phyloP scores from a whole-genome alignment of 2,113 vertebrate species.

The Epinephelus lanceolatus region DNA sequence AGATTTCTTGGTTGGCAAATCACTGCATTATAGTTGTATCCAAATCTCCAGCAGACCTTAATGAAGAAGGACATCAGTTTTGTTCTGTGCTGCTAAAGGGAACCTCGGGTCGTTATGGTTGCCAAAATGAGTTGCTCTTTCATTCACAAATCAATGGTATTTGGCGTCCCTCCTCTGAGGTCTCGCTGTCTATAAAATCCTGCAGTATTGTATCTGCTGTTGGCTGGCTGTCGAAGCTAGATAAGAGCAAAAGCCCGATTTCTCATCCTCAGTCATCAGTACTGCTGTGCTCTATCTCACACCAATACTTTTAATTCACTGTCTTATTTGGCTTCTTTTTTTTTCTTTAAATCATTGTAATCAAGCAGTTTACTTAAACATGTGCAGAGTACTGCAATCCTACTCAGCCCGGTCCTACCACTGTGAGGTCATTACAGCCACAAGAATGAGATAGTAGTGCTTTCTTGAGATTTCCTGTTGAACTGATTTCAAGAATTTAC shows the following conservation, averaged over 20 bases:
- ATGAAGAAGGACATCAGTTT: conserved; percentile 42
- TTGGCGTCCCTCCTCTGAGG: conserved; percentile 32
- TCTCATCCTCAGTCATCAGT: conserved; percentile 1
- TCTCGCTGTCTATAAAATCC: conserved; percentile 46
- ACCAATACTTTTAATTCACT: conserved; percentile 5
- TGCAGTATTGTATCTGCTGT: conserved; percentile 30
- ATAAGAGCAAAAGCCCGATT: conserved; percentile 48
- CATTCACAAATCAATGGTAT: conserved; percentile 47
- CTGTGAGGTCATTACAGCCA: neutral
- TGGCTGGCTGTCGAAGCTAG: conserved; percentile 38
- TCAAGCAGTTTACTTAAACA: neutral
- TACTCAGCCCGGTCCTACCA: neutral
- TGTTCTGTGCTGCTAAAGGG: conserved; percentile 31
- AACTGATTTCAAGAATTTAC: conserved; percentile 42
- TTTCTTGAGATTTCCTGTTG: conserved; percentile 32
- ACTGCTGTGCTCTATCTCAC: neutral
- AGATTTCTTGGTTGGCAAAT: conserved; percentile 29
- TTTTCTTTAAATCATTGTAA: conserved; percentile 10
- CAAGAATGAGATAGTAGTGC: conserved; percentile 3
- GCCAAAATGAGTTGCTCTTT: conserved; percentile 51
- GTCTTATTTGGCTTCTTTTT: conserved; percentile 8
- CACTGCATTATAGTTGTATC: conserved; percentile 18
- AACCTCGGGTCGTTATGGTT: conserved; percentile 18
- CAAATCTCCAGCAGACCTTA: conserved; percentile 34
- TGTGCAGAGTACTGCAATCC: conserved; percentile 1